phyloP scores from a whole-genome alignment of 2,797 vertebrate genomes.

The Poliocrania exsul region DNA sequence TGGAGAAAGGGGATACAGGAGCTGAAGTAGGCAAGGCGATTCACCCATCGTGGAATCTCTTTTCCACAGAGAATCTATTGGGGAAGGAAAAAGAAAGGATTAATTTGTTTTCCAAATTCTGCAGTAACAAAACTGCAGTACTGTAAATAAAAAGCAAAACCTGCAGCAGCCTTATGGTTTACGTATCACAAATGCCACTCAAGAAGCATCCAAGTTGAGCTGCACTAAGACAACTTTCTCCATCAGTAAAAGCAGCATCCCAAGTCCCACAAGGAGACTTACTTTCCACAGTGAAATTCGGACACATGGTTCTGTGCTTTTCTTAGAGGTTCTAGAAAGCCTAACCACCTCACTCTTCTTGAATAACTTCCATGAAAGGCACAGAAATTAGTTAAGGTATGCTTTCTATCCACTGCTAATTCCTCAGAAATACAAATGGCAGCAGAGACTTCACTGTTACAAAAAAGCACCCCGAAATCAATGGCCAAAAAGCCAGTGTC shows the following conservation, averaged over 20 bases:
- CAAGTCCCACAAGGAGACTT: not conserved
- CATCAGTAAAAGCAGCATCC: not conserved
- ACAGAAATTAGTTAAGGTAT: not conserved
- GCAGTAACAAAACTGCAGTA: not conserved
- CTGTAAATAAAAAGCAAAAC: not conserved
- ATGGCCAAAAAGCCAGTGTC: not conserved
- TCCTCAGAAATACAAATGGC: not conserved
- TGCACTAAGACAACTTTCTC: not conserved
- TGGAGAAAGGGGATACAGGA: conserved; percentile 98
- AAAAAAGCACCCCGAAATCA: not conserved
- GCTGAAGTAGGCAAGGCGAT: conserved; percentile 98
- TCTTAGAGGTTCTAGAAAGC: not conserved
- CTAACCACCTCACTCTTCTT: not conserved
- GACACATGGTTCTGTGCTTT: not conserved
- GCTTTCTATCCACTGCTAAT: not conserved
- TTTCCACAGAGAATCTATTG: conserved; percentile 93
- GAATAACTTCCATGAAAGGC: not conserved
- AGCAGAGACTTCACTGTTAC: not conserved
- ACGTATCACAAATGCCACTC: not conserved
- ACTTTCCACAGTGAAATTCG: not conserved
- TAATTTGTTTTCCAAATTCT: not conserved
- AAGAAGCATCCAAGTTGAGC: not conserved
- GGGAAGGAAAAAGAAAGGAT: not conserved
- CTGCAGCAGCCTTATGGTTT: not conserved
- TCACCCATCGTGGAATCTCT: conserved; percentile 98